Base-by-base conservation (phyloP, 2,797 vertebrate genomes). In the Rhynchonycteris naso region DNA sequence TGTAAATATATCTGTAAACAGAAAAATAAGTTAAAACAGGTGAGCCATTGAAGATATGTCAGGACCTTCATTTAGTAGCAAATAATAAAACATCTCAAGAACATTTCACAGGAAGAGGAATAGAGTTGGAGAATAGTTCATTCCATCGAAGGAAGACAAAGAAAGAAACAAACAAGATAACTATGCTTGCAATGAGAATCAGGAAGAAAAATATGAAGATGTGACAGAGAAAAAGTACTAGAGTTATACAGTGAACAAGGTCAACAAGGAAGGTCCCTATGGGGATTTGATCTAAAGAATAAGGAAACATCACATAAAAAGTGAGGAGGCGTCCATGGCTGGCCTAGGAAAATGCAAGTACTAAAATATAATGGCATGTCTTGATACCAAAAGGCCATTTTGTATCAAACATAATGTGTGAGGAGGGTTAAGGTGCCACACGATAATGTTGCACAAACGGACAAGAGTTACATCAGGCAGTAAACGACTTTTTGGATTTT, bases 141-240 rank as follows among this genome's bases (percentile, higher is more conserved):
- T 90, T 87, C 28, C 38, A 72, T 66, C 22, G 66, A 21, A 6
- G 4, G 22, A 35, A 83, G 47, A 93, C 1, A n/a, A n/a, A 87
- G 12, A 22, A 88, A 83, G 90, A 69, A 18, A 66, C 18, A 90
- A 88, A 75, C 21, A 61, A 76, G n/a, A 79, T 61, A 95, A 56
- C 19, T 18, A 63, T 52, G 50, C 33, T 52, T n/a, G 26, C 12
- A 80, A n/a, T 24, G 79, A 78, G n/a, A 19, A 1, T 10, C 54
- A 68, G 61, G 66, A 96, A 35, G 24, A 21, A 92, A 84, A 85
- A 50, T 13, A 56, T 2, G 76, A 50, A 35, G n/a, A 87, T 38
- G 0, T 14, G 58, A 71, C 33, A 71, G 35, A 54, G 59, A 65
- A 59, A 72, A 69, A n/a, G n/a, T n/a, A 50, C 18, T 54, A 21